Evolutionary conservation across 30 jellyfish, hydroid and myxozoan species (phyloP).

Genomic region (Aurelia coerulea): DNA sequence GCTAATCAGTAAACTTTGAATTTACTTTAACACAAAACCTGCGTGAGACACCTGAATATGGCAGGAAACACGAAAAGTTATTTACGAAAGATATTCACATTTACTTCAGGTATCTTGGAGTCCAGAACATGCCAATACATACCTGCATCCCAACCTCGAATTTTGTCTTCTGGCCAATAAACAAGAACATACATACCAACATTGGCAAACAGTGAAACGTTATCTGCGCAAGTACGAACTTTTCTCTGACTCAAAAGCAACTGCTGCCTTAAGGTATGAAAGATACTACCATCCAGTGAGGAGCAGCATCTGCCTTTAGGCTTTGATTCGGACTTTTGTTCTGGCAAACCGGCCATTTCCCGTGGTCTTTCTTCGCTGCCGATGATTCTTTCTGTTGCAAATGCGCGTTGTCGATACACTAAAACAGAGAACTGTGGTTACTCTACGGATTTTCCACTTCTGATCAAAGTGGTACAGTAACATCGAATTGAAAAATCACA

Average conservation of each 20-base stretch:
- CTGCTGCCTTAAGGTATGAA: neutral
- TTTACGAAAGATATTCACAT: no score
- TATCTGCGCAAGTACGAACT: neutral
- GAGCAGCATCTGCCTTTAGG: neutral
- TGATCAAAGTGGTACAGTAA: no score
- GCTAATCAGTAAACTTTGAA: no score
- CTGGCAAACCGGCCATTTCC: conserved; percentile 8
- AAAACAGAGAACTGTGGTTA: neutral
- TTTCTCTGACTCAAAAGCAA: neutral
- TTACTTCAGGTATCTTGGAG: no score
- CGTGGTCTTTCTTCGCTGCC: conserved; percentile 1
- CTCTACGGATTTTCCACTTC: no score
- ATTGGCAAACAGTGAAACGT: conserved; percentile 2
- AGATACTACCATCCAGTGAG: neutral
- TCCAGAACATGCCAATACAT: neutral
- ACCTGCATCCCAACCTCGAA: conserved; percentile 21
- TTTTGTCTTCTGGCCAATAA: conserved; percentile 5
- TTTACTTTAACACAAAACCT: no score
- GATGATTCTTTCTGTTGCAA: neutral
- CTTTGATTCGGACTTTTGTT: neutral
- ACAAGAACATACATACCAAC: conserved; percentile 1
- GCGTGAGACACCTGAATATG: no score
- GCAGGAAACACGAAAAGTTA: no score
- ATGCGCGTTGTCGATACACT: conserved; percentile 9
- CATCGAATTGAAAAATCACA: no score